Evolutionary conservation across 2,113 vertebrate species (phyloP), one percentile per base, ranked within the genome.

Genomic region (Hippocampus mohnikei): DNA sequence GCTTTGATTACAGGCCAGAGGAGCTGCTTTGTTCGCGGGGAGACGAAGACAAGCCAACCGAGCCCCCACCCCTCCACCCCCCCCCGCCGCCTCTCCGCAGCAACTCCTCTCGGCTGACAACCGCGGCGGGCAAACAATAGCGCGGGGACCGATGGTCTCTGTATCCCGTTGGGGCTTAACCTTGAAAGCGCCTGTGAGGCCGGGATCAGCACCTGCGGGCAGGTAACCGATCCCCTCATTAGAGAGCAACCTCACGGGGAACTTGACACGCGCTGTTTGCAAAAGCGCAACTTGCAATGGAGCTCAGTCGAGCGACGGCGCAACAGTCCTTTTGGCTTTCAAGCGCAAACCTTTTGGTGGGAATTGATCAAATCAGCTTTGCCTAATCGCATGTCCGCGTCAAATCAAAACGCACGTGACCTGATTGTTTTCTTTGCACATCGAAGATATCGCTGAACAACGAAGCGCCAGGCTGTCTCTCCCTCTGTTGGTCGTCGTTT

Each of bases 1-100:
- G 87, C 88, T 92, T 89, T 90, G 85, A 91, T 92, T 92, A 90
- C 89, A 92, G 75, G 84, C 84, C 84, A 89, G 86, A 81, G 80
- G 84, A 87, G 80, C 74, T 81, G 78, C 83, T 91, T 92, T 93
- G 88, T 91, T 90, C 85, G 83, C 78, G 83, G 77, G 82, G 82
- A 90, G 82, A 83, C 84, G 70, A 80, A 37, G 82, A 66, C 42
- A 85, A 71, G 83, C 60, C 16, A 37, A 66, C 71, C 61, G 20
- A 41, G 70, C 68, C 78, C 71, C 81, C 42, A 67, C 67, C 13
- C 71, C 74, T 80, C 68, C 78, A 69, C 81, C 42, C 69, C 67
- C 13, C 71, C 74, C 81, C 70, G 79, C 71, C 81, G 29, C 69
- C 70, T 79, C 80, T 71, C 76, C 83, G 77, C 71, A 67, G 74